Conservation (phyloP, 2,797 vertebrate genomes). For the Presbytis comata region DNA sequence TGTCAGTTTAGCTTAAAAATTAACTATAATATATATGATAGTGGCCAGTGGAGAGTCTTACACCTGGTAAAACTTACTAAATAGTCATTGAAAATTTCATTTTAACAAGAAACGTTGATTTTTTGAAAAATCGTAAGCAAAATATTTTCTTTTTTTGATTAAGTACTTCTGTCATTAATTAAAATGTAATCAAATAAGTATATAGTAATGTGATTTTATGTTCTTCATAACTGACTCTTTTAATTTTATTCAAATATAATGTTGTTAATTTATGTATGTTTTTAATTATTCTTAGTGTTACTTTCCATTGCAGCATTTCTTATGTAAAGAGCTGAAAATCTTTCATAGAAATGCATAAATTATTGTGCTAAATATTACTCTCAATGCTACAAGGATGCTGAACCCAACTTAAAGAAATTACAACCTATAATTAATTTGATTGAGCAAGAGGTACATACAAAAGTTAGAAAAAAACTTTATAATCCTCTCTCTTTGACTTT, state of each 20-base stretch:
- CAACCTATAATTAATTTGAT: neutral
- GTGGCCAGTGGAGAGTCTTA: neutral
- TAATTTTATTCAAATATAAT: neutral
- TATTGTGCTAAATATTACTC: neutral
- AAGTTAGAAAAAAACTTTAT: neutral
- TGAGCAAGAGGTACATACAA: neutral
- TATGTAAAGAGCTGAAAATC: neutral
- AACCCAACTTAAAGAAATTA: neutral
- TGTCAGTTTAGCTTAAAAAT: neutral
- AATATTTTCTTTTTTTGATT: neutral
- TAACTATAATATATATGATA: neutral
- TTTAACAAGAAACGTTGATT: neutral
- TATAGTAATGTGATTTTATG: neutral
- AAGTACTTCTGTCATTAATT: neutral
- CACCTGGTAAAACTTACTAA: neutral
- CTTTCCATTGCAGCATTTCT: neutral
- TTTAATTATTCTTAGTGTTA: neutral
- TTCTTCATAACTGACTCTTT: neutral
- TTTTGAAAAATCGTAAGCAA: neutral
- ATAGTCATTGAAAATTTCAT: neutral
- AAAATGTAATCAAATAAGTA: neutral
- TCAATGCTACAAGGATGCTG: neutral
- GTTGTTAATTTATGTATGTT: neutral
- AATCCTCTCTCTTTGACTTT: neutral
- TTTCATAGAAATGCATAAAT: neutral